Evolutionary conservation across 1,140 invertebrate genomes (phyloP), one percentile per base, ranked within the genome.

Genomic region (Psilanteris sp.): DNA sequence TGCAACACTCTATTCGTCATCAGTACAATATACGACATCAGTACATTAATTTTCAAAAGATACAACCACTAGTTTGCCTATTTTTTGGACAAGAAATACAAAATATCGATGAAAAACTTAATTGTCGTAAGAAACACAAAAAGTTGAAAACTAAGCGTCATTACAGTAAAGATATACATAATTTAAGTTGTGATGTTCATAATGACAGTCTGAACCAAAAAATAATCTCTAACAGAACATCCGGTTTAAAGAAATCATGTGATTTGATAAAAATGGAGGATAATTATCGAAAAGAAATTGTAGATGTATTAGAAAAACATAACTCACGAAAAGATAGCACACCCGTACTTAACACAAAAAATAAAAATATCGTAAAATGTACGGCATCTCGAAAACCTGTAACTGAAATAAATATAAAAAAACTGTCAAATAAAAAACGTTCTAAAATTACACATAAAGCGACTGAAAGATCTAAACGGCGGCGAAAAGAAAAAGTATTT

Each of bases 311-410:
- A 3, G 78, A 82, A 32, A 86, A 87, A 67, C 67, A 82, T 14
- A 87, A 87, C 55, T 85, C 83, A n/a, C 84, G 85, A 81, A 85
- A 84, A 66, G 71, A 71, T 10, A 31, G 68, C n/a, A 59, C 75
- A 10, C 34, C 43, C 1, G 9, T 13, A 11, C 3, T 29, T 3
- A 4, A 11, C 4, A 11, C 13, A 7, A 68, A 59, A 41, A 59
- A 16, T 15, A 70, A 68, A 26, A 70, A 76, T 26, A 39, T 11
- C 7, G 64, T 67, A 5, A 44, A 57, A 32, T 68, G 50, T 43
- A 20, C 7, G 6, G 37, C 57, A 10, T 10, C 61, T 36, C 11
- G 64, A 46, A 78, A 77, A 57, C 5, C 62, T 59, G 13, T 10
- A 1, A 10, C 11, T 7, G 59, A 54, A 15, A 22, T n/a, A n/a